Evolutionary conservation across 1,140 invertebrate genomes (phyloP).

Genomic region (Euborellia annulipes): DNA sequence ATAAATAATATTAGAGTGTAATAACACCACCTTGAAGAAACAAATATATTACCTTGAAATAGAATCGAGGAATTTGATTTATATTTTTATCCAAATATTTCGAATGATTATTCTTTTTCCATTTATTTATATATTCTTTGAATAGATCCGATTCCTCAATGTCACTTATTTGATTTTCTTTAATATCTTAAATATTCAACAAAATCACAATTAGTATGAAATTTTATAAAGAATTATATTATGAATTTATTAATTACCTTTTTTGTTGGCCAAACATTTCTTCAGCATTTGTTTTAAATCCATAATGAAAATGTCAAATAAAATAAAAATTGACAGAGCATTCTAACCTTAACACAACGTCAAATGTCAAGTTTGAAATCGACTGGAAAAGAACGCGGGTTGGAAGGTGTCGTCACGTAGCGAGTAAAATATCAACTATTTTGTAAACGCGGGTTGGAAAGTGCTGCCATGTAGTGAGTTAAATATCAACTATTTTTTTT

Average conservation of each 20-base stretch:
- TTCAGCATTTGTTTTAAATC: slow-evolving; percentile 21
- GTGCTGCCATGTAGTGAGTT: no score
- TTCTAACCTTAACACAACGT: no score
- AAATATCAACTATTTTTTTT: no score
- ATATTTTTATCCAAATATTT: slow-evolving; percentile 26
- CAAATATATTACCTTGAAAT: slow-evolving; percentile 36
- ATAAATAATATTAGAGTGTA: slow-evolving; percentile 9
- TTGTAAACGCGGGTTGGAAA: no score
- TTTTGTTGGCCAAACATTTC: slow-evolving; percentile 16
- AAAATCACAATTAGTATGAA: slow-evolving; percentile 13
- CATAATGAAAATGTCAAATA: no score
- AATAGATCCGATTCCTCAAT: slow-evolving; percentile 36
- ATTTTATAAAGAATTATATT: slow-evolving; percentile 1
- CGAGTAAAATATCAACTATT: no score
- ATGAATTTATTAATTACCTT: slow-evolving; percentile 3
- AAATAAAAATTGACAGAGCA: no score
- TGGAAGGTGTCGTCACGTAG: no score
- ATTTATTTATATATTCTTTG: slow-evolving; percentile 34
- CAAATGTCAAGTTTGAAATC: no score
- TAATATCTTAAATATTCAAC: no score
- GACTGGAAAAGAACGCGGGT: no score
- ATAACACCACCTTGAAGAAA: neutral
- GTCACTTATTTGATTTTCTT: slow-evolving; percentile 17
- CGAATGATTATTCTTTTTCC: slow-evolving; percentile 31
- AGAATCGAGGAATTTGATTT: slow-evolving; percentile 57